Base-by-base conservation (phyloP, 1,140 invertebrate genomes). In the Brachionus sp. region DNA sequence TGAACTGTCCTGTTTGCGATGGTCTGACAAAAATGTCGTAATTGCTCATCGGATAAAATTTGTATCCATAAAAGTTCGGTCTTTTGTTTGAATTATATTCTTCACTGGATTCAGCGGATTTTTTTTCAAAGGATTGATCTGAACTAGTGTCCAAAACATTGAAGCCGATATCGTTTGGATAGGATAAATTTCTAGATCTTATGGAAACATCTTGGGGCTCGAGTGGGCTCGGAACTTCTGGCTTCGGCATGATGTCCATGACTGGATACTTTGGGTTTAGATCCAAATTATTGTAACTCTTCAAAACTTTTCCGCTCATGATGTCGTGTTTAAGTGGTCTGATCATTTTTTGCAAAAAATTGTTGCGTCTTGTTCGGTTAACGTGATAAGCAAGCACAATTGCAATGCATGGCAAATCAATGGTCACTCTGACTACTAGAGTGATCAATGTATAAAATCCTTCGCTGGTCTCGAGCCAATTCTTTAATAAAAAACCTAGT, bases 291-390 rank as follows among this genome's bases (percentile, higher is more conserved):
- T 75, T 75, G 44, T 75, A 75, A 50, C 70, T 75, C 19, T 46
- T 75, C 19, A 75, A 29, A 9, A 75, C 70, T 75, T 75, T 44
- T 25, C 70, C 70, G 44, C 44, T 75, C 42, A 75, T 75, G 7
- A 75, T 75, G 44, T 75, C 44, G 3, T 19, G 46, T 62, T 80
- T 57, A 16, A 80, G 13, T n/a, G 77, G 77, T 12, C 57, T 80
- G 19, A 80, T 62, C 50, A 80, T 80, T 80, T 80, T 80, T 80
- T 80, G 29, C 19, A 80, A 62, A 62, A 80, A 42, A 29, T 66
- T 57, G 5, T 80, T 57, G 33, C 77, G 77, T 37, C 39, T 57
- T 13, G 50, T 80, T 33, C 77, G 50, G 23, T 80, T 62, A 33
- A 57, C 35, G 57, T 80, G 62, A 80, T 80, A 80, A 42, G 37